Evolutionary conservation across 2,888 invertebrate genomes (phyloP).

Genomic region (Andrena fulva): DNA sequence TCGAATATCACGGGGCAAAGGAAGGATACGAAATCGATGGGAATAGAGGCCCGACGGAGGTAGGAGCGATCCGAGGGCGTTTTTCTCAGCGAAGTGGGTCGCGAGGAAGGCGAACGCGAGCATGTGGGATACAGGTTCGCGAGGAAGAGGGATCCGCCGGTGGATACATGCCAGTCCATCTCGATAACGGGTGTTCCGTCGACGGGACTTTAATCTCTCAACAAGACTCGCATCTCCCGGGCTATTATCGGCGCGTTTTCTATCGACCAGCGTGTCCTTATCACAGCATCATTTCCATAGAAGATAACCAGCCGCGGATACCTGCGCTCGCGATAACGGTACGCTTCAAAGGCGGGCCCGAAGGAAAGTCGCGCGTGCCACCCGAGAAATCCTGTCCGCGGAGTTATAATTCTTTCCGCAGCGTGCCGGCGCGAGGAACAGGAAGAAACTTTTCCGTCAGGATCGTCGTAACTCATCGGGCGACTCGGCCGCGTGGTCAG

Average conservation of each 20-base stretch:
- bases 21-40: too few relatives aligned
- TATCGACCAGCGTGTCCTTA: constrained; percentile 27
- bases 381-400: constrained; percentile 34
- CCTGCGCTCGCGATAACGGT: constrained; percentile 46
- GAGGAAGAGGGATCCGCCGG: neutral
- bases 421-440: neutral
- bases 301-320: constrained; percentile 31
- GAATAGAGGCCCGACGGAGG: too few relatives aligned
- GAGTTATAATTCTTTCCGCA: constrained; percentile 43
- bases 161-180: constrained; percentile 11
- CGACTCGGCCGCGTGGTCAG: constrained; percentile 56
- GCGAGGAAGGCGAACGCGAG: neutral
- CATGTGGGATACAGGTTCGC: constrained; percentile 13
- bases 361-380: constrained; percentile 43
- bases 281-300: constrained; percentile 54
- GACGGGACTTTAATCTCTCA: constrained; percentile 19
- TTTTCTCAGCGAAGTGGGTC: constrained; percentile 9
- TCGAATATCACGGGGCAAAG: too few relatives aligned
- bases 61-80: neutral
- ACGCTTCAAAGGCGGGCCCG: constrained; percentile 25
- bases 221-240: constrained; percentile 24
- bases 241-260: constrained; percentile 16
- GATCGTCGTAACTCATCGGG: constrained; percentile 59
- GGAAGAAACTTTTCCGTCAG: constrained; percentile 28
- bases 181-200: constrained; percentile 42